phyloP scores from a whole-genome alignment of 2,113 vertebrate genomes.

The Sylvilagus bachmani region DNA sequence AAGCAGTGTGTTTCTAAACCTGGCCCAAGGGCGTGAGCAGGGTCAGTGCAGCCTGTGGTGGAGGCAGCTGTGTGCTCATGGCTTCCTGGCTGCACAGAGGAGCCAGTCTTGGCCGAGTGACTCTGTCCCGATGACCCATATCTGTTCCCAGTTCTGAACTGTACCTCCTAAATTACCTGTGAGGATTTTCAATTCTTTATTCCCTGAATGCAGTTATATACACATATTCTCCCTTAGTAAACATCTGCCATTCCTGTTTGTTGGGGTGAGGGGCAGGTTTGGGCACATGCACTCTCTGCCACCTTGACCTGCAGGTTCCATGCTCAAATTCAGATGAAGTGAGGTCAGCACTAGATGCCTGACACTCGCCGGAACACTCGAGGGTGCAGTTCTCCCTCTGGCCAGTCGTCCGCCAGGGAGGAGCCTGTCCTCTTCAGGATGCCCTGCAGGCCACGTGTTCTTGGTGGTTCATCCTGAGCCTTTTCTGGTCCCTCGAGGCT shows the following conservation, averaged over 20 bases:
- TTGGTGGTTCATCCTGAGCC: background rate
- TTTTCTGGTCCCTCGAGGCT: background rate
- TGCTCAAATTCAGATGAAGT: background rate
- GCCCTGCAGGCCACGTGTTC: background rate
- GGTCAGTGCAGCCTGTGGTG: background rate
- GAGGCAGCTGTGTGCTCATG: background rate
- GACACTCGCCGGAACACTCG: background rate
- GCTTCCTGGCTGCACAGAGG: background rate
- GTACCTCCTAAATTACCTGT: background rate
- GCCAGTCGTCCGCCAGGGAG: background rate
- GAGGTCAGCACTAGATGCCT: background rate
- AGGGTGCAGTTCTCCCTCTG: background rate
- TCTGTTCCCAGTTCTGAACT: background rate
- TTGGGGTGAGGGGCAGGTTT: background rate
- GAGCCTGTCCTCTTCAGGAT: background rate
- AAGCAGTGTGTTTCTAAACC: background rate
- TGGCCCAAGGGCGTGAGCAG: background rate
- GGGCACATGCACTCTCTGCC: background rate
- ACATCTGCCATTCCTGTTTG: background rate
- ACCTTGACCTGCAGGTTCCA: background rate
- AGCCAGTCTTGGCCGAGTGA: background rate
- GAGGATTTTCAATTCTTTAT: background rate
- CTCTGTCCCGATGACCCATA: rapidly evolving
- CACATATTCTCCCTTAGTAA: background rate
- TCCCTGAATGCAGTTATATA: background rate